Conservation (phyloP, 2,797 vertebrate species). For the Anguilla obscura region DNA sequence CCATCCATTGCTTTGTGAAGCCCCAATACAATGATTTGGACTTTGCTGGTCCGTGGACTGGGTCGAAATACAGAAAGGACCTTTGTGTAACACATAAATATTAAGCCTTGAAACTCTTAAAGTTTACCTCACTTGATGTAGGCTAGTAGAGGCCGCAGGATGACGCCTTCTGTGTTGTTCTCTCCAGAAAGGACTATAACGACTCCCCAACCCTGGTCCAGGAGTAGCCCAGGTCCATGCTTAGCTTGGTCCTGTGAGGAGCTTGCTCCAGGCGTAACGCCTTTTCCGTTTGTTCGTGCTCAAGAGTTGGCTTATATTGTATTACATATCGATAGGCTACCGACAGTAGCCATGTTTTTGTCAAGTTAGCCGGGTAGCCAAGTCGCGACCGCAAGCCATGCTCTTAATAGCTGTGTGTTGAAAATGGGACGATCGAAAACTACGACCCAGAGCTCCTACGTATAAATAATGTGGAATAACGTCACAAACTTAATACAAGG, state of each 20-base stretch:
- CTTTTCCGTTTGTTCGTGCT: no score
- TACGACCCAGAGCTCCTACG: not conserved
- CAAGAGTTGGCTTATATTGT: no score
- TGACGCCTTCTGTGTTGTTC: not conserved
- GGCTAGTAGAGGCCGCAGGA: not conserved
- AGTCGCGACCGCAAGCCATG: not conserved
- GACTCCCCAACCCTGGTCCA: no score
- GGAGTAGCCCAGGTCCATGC: not conserved
- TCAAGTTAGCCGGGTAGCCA: no score
- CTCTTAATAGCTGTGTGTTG: not conserved
- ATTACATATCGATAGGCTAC: no score
- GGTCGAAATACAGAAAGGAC: not conserved
- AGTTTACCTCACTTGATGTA: not conserved
- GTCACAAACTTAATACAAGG: not conserved
- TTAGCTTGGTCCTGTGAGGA: not conserved
- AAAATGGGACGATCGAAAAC: not conserved
- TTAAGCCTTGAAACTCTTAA: not conserved
- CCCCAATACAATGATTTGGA: not conserved
- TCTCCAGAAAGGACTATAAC: not conserved
- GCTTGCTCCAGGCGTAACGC: not conserved
- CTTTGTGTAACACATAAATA: not conserved
- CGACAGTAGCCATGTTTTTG: not conserved
- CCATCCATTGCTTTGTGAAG: not conserved
- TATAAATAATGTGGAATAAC: not conserved
- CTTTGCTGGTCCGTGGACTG: not conserved